Percentiles rank a stretch among this genome's conserved stretches.
Evolutionary conservation across 1,140 invertebrate genomes (phyloP).

Genomic region (Drosophila repletoides): DNA sequence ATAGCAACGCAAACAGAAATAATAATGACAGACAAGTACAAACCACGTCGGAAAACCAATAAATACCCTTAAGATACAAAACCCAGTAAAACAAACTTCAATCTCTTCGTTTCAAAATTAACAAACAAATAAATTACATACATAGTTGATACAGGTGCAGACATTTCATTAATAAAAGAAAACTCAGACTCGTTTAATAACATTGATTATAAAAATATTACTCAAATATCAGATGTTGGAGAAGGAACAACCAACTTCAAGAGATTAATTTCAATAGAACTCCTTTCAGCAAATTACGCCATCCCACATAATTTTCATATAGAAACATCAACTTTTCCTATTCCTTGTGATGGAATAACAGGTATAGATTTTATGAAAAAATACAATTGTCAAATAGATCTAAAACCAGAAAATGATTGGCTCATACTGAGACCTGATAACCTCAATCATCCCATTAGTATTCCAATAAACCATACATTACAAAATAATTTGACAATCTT

Average conservation of each 20-base stretch:
- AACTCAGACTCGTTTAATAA: no score
- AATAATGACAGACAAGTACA: not conserved
- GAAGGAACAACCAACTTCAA: not conserved
- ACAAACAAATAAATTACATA: no score
- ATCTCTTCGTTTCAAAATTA: not conserved
- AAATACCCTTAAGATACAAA: not conserved
- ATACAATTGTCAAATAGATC: constrained; percentile 9
- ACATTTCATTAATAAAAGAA: no score
- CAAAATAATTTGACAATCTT: not conserved
- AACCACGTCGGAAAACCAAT: not conserved
- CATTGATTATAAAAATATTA: no score
- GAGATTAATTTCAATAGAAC: constrained; percentile 4
- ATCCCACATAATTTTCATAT: not conserved
- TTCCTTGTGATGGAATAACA: not conserved
- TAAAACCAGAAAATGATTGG: constrained; percentile 7
- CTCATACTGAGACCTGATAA: constrained; percentile 4
- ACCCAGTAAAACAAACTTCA: no score
- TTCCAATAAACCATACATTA: not conserved
- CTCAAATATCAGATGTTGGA: not conserved
- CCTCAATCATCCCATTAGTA: not conserved
- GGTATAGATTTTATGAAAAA: constrained; percentile 1
- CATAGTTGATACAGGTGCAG: no score
- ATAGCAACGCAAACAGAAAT: not conserved
- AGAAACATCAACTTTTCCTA: not conserved
- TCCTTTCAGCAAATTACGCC: not conserved